These are phyloP conservation scores for Pygoscelis adeliae DNA, from an alignment of 2,113 vertebrate species.

Conservation along the genomic window DNA sequence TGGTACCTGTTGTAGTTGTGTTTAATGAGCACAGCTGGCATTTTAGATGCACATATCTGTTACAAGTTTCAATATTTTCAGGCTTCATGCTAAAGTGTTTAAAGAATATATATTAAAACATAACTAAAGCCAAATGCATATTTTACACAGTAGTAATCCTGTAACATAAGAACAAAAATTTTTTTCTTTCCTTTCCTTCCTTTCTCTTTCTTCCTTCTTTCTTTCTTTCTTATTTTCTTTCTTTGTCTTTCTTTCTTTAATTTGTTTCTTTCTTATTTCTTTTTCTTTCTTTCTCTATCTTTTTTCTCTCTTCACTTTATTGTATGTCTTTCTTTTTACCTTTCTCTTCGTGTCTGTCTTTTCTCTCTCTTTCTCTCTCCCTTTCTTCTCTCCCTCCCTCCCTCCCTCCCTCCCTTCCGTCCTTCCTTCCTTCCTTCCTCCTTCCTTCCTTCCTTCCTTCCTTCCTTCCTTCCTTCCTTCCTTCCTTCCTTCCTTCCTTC, in stretches of 20 bases:
- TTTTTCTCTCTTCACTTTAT: no score
- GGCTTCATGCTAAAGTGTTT: not conserved
- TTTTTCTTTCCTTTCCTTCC: not conserved
- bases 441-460: rapidly evolving
- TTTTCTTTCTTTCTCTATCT: no score
- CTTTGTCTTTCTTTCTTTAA: no score
- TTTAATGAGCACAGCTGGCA: not conserved
- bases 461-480: rapidly evolving
- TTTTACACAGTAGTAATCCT: not conserved
- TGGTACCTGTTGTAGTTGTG: not conserved
- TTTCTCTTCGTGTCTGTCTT: no score
- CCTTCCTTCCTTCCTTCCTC: rapidly evolving
- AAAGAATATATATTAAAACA: not conserved
- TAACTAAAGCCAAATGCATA: not conserved
- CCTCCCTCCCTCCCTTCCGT: rapidly evolving
- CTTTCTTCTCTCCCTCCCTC: rapidly evolving
- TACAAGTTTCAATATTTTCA: not conserved
- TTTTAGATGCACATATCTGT: rapidly evolving
- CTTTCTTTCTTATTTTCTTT: not conserved
- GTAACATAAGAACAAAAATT: not conserved
- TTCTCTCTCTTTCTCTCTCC: rapidly evolving
- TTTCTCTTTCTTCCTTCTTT: no score
- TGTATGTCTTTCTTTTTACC: no score
- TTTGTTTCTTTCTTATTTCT: rapidly evolving
- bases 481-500: rapidly evolving